These are phyloP conservation scores for Euglossa dilemma DNA, from an alignment of 1,140 invertebrate genomes.

Conservation along the genomic window DNA sequence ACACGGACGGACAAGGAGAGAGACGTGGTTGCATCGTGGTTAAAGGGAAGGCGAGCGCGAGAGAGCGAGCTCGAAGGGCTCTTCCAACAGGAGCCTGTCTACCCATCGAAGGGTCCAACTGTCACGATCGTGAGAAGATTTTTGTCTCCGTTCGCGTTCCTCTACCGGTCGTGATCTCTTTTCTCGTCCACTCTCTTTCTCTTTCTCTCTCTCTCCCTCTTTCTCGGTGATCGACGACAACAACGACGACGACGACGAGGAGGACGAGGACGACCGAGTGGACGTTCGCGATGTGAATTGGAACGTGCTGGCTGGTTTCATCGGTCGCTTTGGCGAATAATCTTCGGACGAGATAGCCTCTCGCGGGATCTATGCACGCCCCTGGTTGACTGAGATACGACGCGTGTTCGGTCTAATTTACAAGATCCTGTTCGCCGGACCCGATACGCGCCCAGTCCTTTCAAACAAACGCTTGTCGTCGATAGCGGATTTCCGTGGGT, in stretches of 20 bases:
- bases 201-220: conserved; percentile 29
- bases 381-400: conserved; percentile 1
- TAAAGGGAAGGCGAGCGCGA: conserved; percentile 17
- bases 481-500: not conserved
- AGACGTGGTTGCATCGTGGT: conserved; percentile 30
- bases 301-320: conserved; percentile 1
- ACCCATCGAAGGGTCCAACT: conserved; percentile 40
- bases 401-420: conserved; percentile 3
- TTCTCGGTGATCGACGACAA: conserved; percentile 19
- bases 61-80: conserved; percentile 18
- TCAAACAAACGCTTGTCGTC: not conserved
- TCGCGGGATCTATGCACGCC: not conserved
- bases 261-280: no score
- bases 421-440: not conserved
- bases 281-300: conserved; percentile 1
- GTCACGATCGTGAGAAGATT: conserved; percentile 53
- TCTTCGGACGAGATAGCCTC: conserved; percentile 8
- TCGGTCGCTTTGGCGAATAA: conserved; percentile 30
- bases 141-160: conserved; percentile 42
- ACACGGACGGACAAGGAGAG: conserved; percentile 58
- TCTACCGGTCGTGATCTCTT: conserved; percentile 36
- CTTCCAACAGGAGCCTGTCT: conserved; percentile 38
- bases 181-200: conserved; percentile 27
- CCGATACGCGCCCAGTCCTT: not conserved
- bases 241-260: not conserved